Evolutionary conservation across 2,113 vertebrate genomes (phyloP), one percentile per base, ranked within the genome.

Genomic region (Scartelaos histophorus): DNA sequence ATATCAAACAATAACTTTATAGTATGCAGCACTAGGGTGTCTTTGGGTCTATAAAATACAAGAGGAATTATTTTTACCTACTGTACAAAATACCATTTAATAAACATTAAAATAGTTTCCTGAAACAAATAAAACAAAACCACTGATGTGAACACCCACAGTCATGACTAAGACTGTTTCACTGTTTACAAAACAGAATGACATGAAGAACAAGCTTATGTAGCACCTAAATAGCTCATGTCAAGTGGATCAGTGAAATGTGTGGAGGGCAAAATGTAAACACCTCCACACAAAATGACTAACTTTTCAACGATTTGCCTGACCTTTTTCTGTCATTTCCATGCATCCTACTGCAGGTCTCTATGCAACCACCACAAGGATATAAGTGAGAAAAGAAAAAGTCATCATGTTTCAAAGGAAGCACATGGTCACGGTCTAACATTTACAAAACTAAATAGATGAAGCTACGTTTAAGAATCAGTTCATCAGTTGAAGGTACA

Each of bases 241-340:
- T 29, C 53, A 56, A 53, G 62, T 13, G 16, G 45, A 57, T 66
- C n/a, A 56, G 68, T 58, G 21, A 46, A 67, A 60, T 45, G 22
- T 29, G 24, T 71, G 60, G n/a, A 74, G 70, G 3, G 51, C 70
- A 74, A 49, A 88, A 76, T 35, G 73, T 69, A 73, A 73, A 83
- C 79, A 90, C 83, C 83, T 82, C 81, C 82, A 86, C 85, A 76
- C 56, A 79, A 16, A 74, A 92, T 90, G 81, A 91, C 75, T 89
- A 88, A 92, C 80, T 82, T 89, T 81, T 78, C 78, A 87, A 86
- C 89, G 88, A 87, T 89, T 89, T 86, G 80, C 56, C 74, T 91
- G 89, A 92, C 90, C 91, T 90, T 91, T 89, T 83, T 75, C 71
- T 86, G 75, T 78, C 61, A 85, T 91, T 90, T 88, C 81, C 80